These are phyloP conservation scores for Hypomesus transpacificus DNA, from an alignment of 2,113 vertebrate species.

Conservation along the genomic window DNA sequence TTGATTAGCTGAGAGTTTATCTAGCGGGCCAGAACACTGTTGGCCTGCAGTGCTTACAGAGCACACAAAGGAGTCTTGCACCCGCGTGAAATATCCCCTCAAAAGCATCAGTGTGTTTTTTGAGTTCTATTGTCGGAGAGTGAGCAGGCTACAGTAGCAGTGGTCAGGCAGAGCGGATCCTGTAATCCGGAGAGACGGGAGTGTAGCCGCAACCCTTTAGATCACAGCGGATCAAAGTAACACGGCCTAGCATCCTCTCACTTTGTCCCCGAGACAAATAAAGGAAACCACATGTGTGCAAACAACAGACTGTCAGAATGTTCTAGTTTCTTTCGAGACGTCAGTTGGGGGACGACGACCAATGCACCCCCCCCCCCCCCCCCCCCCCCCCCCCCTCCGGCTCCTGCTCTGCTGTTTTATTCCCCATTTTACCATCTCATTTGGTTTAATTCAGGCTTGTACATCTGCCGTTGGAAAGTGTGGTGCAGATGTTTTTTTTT, in stretches of 20 bases:
- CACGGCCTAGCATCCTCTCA: slow-evolving; percentile 15
- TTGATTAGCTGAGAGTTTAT: slow-evolving; percentile 65
- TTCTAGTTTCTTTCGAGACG: neutral
- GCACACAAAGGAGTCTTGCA: slow-evolving; percentile 48
- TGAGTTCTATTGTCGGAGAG: slow-evolving; percentile 48
- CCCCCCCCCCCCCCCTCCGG: too few relatives aligned
- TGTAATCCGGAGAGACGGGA: slow-evolving; percentile 59
- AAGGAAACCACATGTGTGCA: too few relatives aligned
- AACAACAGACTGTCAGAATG: neutral
- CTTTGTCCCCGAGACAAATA: neutral
- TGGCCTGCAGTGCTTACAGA: slow-evolving; percentile 44
- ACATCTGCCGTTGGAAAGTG: slow-evolving; percentile 47
- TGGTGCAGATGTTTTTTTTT: slow-evolving; percentile 47
- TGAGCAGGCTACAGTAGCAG: slow-evolving; percentile 38
- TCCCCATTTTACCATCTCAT: slow-evolving; percentile 49
- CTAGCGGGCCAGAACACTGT: slow-evolving; percentile 47
- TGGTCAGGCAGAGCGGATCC: slow-evolving; percentile 44
- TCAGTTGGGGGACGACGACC: too few relatives aligned
- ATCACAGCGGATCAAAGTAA: slow-evolving; percentile 65
- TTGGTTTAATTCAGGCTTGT: slow-evolving; percentile 29
- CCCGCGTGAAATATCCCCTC: slow-evolving; percentile 52
- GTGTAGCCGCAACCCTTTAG: slow-evolving; percentile 52
- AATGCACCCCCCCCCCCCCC: neutral
- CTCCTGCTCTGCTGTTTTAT: slow-evolving; percentile 27
- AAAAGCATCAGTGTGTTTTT: slow-evolving; percentile 41